A percentile compares a stretch with the other conserved stretches of the same genome.
Evolutionary conservation across 1,140 invertebrate genomes (phyloP).

Genomic region (Drosophila elegans): DNA sequence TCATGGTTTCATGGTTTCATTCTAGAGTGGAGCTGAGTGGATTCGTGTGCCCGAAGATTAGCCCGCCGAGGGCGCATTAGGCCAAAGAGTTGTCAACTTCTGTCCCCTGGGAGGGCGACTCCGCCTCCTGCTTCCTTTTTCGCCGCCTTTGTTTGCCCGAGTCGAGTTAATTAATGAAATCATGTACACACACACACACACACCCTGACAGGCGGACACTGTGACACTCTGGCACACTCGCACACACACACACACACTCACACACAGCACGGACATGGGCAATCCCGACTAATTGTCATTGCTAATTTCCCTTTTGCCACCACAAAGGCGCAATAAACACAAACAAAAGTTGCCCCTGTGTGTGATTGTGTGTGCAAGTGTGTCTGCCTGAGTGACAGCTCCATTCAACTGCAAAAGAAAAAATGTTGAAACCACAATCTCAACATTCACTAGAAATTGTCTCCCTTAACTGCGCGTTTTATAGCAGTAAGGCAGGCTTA

Average conservation of each 20-base stretch:
- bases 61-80: constrained; percentile 24
- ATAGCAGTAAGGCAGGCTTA: background rate
- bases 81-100: constrained; percentile 40
- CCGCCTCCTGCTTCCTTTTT: constrained; percentile 11
- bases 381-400: constrained; percentile 29
- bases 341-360: constrained; percentile 35
- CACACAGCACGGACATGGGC: constrained; percentile 36
- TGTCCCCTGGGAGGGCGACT: constrained; percentile 3
- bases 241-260: constrained; percentile 13
- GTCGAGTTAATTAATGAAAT: constrained; percentile 46
- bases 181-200: constrained; percentile 28
- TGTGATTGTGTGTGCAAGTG: constrained; percentile 1
- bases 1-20: constrained; percentile 18
- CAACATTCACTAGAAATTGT: constrained; percentile 12
- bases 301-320: constrained; percentile 59
- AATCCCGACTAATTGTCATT: constrained; percentile 61
- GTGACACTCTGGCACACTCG: constrained; percentile 4
- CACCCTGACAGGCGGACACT: constrained; percentile 14
- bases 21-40: constrained; percentile 17
- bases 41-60: constrained; percentile 31
- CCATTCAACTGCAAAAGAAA: constrained; percentile 46
- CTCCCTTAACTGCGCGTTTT: constrained; percentile 13
- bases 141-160: constrained; percentile 23
- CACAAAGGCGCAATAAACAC: constrained; percentile 47
- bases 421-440: constrained; percentile 33